Percentiles rank a stretch among this genome's conserved stretches.
These are phyloP conservation scores for Vulpes vulpes DNA, from an alignment of 2,113 vertebrate species.

Conservation along the genomic window DNA sequence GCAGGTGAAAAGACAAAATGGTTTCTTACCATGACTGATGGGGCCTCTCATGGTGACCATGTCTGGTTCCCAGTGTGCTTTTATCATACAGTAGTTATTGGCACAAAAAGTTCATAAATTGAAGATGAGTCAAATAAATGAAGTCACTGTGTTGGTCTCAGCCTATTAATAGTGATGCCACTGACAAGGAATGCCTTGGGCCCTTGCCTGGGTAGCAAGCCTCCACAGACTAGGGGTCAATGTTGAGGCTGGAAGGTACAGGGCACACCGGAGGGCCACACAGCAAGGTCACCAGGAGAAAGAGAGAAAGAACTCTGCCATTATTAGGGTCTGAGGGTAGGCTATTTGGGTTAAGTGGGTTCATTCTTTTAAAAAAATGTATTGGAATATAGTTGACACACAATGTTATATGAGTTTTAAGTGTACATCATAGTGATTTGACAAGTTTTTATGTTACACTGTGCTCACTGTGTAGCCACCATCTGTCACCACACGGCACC, in stretches of 20 bases:
- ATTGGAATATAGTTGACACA: too few relatives aligned
- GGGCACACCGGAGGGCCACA: not conserved
- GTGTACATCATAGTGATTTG: too few relatives aligned
- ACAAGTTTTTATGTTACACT: too few relatives aligned
- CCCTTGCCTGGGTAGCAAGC: accelerated
- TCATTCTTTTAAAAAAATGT: not conserved
- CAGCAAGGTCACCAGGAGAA: not conserved
- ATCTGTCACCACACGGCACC: too few relatives aligned
- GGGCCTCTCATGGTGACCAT: accelerated
- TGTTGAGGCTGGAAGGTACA: not conserved
- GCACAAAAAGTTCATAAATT: not conserved
- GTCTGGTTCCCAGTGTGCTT: not conserved
- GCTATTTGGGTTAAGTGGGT: not conserved
- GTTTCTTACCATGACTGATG: not conserved
- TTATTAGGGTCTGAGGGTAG: not conserved
- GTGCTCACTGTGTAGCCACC: too few relatives aligned
- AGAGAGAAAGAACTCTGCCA: not conserved
- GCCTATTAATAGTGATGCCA: not conserved
- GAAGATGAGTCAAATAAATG: not conserved
- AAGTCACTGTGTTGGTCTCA: not conserved
- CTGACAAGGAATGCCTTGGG: too few relatives aligned
- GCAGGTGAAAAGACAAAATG: too few relatives aligned
- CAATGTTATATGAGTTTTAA: too few relatives aligned
- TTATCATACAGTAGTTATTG: not conserved
- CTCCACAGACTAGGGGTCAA: not conserved